Percentiles rank a stretch among this genome's conserved stretches.
These are phyloP conservation scores for Theristicus caerulescens DNA, from an alignment of 2,113 vertebrate genomes.

Conservation along the genomic window DNA sequence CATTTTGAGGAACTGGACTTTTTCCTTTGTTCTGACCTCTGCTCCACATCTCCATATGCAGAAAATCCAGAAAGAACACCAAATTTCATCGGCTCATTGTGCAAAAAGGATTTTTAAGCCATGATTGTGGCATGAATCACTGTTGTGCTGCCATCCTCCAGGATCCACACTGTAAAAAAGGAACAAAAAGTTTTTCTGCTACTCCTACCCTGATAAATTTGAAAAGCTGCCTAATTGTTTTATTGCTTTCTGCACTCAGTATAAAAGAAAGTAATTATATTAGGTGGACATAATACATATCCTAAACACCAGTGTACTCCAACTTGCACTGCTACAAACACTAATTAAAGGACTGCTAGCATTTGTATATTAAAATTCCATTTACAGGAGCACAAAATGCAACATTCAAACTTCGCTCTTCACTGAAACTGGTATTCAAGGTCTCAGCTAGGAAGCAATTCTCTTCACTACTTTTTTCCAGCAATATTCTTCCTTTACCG, in stretches of 20 bases:
- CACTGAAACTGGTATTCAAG: slow-evolving; percentile 29
- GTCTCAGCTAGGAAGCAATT: slow-evolving; percentile 27
- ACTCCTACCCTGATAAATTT: slow-evolving; percentile 20
- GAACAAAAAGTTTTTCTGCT: slow-evolving; percentile 38
- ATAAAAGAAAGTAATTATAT: slow-evolving; percentile 23
- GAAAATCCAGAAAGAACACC: neutral
- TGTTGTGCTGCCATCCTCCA: neutral
- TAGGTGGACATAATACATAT: slow-evolving; percentile 13
- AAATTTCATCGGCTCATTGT: neutral
- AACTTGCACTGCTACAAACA: neutral
- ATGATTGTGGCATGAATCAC: neutral
- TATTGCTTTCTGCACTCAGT: slow-evolving; percentile 38
- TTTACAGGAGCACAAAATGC: slow-evolving; percentile 42
- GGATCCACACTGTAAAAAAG: neutral
- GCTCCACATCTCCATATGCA: neutral
- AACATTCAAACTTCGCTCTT: slow-evolving; percentile 35
- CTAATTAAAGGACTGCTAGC: slow-evolving; percentile 58
- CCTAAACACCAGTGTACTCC: slow-evolving; percentile 25
- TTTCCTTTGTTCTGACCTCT: neutral
- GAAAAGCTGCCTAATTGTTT: slow-evolving; percentile 43
- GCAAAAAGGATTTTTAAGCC: neutral
- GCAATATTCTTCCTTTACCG: neutral
- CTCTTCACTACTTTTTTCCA: neutral
- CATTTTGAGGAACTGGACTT: neutral
- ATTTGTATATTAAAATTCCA: slow-evolving; percentile 10